These are phyloP conservation scores for Cepphus grylle DNA, from an alignment of 2,113 vertebrate genomes.

Conservation along the genomic window DNA sequence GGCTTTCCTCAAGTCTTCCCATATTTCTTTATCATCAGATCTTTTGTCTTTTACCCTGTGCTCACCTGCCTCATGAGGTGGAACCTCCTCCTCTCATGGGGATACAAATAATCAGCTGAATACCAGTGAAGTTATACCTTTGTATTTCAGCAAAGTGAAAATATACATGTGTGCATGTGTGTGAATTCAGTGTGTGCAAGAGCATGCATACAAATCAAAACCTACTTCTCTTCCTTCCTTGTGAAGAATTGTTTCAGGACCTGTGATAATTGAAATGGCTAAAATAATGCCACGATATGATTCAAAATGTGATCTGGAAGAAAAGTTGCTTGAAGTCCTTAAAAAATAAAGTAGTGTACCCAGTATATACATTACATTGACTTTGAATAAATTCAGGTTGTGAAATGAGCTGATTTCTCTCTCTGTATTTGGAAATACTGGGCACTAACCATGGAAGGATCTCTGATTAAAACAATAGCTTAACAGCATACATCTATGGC, in stretches of 20 bases:
- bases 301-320: neutral
- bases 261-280: neutral
- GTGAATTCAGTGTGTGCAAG: neutral
- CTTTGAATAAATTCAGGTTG: neutral
- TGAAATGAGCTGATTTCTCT: neutral
- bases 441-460: neutral
- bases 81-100: neutral
- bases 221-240: neutral
- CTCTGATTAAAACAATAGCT: neutral
- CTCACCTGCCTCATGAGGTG: neutral
- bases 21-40: neutral
- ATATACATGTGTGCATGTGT: accelerated
- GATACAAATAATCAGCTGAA: neutral
- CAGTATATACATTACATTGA: neutral
- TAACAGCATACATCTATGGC: neutral
- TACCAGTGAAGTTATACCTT: neutral
- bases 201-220: neutral
- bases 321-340: neutral
- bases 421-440: neutral
- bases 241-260: neutral
- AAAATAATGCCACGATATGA: neutral
- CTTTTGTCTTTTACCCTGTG: neutral
- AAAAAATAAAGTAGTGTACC: neutral
- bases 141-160: neutral
- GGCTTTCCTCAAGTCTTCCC: neutral